Evolutionary conservation across 1,140 invertebrate species (phyloP).

Genomic region (Drosophila takahashii): DNA sequence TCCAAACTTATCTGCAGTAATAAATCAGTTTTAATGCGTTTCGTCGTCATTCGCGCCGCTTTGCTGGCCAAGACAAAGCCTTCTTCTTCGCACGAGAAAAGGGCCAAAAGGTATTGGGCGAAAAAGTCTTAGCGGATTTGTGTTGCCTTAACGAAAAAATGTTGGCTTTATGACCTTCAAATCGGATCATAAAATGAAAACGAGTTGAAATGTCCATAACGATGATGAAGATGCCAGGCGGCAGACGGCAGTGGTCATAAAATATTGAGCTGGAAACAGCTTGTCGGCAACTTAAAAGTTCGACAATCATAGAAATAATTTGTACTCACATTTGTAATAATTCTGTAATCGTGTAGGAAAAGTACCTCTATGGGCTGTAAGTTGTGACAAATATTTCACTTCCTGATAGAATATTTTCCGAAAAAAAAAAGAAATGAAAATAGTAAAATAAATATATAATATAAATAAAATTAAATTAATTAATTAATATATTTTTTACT

Average conservation of each 20-base stretch:
- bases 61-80: constrained; percentile 39
- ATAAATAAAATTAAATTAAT: too few relatives aligned
- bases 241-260: constrained; percentile 13
- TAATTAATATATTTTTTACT: too few relatives aligned
- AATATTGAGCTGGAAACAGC: constrained; percentile 17
- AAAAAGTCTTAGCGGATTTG: constrained; percentile 37
- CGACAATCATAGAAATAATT: not conserved
- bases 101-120: constrained; percentile 1
- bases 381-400: too few relatives aligned
- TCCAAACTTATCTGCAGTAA: constrained; percentile 75
- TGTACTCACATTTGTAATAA: not conserved
- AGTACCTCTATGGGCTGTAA: too few relatives aligned
- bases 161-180: constrained; percentile 44
- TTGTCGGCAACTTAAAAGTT: constrained; percentile 1
- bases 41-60: constrained; percentile 45
- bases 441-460: too few relatives aligned
- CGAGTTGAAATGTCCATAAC: constrained; percentile 46
- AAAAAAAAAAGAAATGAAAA: too few relatives aligned
- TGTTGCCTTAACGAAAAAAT: constrained; percentile 14
- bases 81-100: not conserved
- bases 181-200: constrained; percentile 47
- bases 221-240: constrained; percentile 8
- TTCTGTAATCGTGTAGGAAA: too few relatives aligned
- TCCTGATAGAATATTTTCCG: too few relatives aligned
- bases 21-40: constrained; percentile 80